Conservation (phyloP, 2,888 invertebrate species). For the Dryocosmus kuriphilus region DNA sequence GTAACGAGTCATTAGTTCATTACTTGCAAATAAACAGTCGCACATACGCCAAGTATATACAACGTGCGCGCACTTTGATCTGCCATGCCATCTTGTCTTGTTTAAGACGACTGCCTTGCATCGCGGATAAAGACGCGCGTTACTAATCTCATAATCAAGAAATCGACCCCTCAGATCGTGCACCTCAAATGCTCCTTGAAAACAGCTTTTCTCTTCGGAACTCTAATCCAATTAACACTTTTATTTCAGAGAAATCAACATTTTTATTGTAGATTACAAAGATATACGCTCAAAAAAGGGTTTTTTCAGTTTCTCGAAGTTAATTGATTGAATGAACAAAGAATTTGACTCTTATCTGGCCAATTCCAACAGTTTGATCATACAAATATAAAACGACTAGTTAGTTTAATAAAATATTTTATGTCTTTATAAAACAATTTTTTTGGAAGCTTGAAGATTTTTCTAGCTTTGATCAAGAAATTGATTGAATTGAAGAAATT, state of each 20-base stretch:
- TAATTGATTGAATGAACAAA: too few species aligned
- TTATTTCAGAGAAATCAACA: neutral
- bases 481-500: too few species aligned
- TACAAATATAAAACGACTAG: too few species aligned
- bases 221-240: neutral
- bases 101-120: constrained; percentile 36
- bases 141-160: constrained; percentile 38
- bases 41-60: constrained; percentile 36
- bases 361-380: too few species aligned
- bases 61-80: constrained; percentile 41
- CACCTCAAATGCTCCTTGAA: neutral
- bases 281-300: too few species aligned
- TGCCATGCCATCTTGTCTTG: constrained; percentile 36
- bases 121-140: constrained; percentile 36
- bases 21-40: constrained; percentile 64
- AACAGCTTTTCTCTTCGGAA: neutral
- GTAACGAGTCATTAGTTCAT: constrained; percentile 70
- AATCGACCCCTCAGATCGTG: constrained; percentile 25
- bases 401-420: too few species aligned
- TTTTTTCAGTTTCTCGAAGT: too few species aligned
- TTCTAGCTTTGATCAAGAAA: too few species aligned
- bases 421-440: too few species aligned
- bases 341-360: too few species aligned
- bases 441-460: too few species aligned
- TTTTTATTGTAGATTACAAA: too few species aligned